Conservation (phyloP, 2,797 vertebrate species). For the Agapornis canus region DNA sequence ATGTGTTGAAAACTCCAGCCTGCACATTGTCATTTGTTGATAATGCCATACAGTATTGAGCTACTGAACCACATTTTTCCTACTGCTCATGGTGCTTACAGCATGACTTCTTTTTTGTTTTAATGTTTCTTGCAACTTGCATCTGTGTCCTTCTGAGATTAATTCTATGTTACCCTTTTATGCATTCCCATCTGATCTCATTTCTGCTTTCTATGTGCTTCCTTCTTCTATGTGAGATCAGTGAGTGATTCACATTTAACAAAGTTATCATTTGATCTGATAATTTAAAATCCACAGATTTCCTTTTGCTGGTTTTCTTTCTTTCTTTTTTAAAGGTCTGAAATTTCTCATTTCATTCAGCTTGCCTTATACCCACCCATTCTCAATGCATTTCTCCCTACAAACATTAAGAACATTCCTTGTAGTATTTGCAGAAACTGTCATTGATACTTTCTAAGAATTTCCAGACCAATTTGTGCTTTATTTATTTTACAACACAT, state of each 20-base stretch:
- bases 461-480: background rate
- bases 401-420: background rate
- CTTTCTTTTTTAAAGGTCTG: background rate
- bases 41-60: background rate
- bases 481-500: background rate
- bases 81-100: background rate
- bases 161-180: background rate
- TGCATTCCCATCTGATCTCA: background rate
- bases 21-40: background rate
- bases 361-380: background rate
- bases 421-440: background rate
- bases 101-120: background rate
- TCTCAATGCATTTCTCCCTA: background rate
- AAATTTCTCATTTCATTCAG: background rate
- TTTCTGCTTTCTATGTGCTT: background rate
- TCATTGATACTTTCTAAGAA: background rate
- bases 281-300: background rate
- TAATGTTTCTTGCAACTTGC: background rate
- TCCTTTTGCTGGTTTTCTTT: background rate
- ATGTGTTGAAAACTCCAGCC: background rate
- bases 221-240: background rate
- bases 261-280: background rate
- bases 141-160: background rate
- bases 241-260: background rate
- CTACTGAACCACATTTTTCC: background rate